Percentiles rank a stretch among this genome's conserved stretches.
Conservation (phyloP, 2,797 vertebrate genomes). For the Alectoris magna region DNA sequence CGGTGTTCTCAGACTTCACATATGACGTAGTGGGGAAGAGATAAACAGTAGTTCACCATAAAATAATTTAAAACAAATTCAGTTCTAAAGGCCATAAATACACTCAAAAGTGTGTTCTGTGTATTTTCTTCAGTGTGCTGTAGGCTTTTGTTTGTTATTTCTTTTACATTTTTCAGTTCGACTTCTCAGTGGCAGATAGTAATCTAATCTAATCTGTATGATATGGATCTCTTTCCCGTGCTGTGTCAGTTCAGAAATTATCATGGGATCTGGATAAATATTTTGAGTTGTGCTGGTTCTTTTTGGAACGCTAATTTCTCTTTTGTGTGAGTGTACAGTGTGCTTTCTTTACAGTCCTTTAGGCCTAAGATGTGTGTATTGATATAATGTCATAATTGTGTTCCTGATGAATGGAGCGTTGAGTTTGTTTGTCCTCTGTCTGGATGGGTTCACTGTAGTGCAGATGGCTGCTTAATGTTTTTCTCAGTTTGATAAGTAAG, state of each 20-base stretch:
- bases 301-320: neutral
- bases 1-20: fast-evolving
- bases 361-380: neutral
- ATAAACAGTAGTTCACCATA: neutral
- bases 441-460: neutral
- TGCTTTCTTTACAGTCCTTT: neutral
- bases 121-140: neutral
- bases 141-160: neutral
- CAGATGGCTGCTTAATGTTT: neutral
- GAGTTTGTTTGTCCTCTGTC: neutral
- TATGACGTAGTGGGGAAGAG: neutral
- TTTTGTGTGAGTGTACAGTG: neutral
- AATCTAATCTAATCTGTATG: neutral
- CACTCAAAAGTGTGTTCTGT: neutral
- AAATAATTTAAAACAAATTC: neutral
- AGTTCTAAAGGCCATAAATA: fast-evolving
- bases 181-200: neutral
- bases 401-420: neutral
- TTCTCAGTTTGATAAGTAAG: neutral
- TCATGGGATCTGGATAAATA: neutral
- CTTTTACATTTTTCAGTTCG: neutral
- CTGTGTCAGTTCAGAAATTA: neutral
- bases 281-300: neutral
- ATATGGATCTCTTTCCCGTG: neutral
- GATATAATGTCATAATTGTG: neutral